Base-by-base conservation (phyloP, 2,888 invertebrate genomes). In the Papilio gigon region DNA sequence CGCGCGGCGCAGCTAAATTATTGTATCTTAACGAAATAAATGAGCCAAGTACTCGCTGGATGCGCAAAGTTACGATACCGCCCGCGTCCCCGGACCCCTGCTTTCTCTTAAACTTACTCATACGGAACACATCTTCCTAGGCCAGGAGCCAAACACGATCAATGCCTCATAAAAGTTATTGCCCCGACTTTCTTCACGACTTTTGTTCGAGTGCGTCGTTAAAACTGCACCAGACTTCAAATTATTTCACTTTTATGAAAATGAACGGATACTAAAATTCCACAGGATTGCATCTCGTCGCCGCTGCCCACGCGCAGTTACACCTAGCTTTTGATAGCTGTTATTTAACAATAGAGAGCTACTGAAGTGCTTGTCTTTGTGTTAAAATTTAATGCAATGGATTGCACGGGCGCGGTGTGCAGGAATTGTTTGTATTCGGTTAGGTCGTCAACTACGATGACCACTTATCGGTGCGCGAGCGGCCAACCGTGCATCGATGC, bases 11-110 rank as follows among this genome's bases (percentile, higher is more conserved):
- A 30, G 62, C 25, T 73, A 76, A 84, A 80, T 85, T 82, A 84
- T 84, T 83, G 83, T 82, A 79, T 82, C 81, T 83, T 84, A 85
- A 84, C 82, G 74, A 76, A 81, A 81, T 80, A 84, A 84, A 86
- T 86, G 86, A 82, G 76, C 77, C 85, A 35, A 47, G 37, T 22
- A 37, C 25, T 35, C 12, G 17, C 33, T 35, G 58, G 75, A 75
- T 47, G 33, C 75, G 33, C 75, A 64, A 70, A 78, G 75, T 76
- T 76, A 78, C 77, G 76, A 80, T 80, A 77, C 77, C 78, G 75
- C 75, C 61, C 73, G 72, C 74, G 68, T 70, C 68, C 74, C 72
- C 42, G 9, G 59, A 59, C 67, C 72, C 72, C 70, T 70, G 71
- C 72, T 71, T 69, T 67, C 71, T 75, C 75, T 75, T 74, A 77